These are phyloP conservation scores for Mya arenaria DNA, from an alignment of 1,140 invertebrate species.

Conservation along the genomic window DNA sequence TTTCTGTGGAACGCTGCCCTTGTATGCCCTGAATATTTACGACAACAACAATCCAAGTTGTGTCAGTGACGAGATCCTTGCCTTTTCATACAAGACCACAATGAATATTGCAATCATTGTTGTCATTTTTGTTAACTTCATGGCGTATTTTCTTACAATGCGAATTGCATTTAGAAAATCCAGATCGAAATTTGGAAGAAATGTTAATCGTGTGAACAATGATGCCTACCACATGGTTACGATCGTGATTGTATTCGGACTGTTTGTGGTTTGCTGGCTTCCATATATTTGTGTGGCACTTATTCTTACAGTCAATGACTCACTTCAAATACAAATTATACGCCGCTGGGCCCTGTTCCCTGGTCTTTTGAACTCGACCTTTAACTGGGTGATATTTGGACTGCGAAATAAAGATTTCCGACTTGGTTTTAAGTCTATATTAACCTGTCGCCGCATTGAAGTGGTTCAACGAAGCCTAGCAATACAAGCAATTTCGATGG, in stretches of 20 bases:
- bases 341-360: not conserved
- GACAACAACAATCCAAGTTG: not conserved
- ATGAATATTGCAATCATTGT: not conserved
- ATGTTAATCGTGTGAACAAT: not conserved
- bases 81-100: not conserved
- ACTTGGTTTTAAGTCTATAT: not conserved
- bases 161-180: not conserved
- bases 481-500: too few relatives aligned
- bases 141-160: not conserved
- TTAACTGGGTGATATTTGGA: slow-evolving; percentile 17
- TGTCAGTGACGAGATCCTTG: not conserved
- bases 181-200: not conserved
- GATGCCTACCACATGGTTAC: not conserved
- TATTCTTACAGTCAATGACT: not conserved
- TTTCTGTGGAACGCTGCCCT: not conserved
- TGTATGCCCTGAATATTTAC: not conserved
- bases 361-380: not conserved
- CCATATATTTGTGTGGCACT: not conserved
- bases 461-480: not conserved
- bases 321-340: not conserved
- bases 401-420: not conserved
- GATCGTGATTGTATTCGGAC: not conserved
- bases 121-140: not conserved
- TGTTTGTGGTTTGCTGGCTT: slow-evolving; percentile 8
- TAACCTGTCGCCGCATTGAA: not conserved